Percentiles rank a stretch among this genome's conserved stretches.
Conservation (phyloP, 1,140 invertebrate genomes). For the Drosophila triauraria region DNA sequence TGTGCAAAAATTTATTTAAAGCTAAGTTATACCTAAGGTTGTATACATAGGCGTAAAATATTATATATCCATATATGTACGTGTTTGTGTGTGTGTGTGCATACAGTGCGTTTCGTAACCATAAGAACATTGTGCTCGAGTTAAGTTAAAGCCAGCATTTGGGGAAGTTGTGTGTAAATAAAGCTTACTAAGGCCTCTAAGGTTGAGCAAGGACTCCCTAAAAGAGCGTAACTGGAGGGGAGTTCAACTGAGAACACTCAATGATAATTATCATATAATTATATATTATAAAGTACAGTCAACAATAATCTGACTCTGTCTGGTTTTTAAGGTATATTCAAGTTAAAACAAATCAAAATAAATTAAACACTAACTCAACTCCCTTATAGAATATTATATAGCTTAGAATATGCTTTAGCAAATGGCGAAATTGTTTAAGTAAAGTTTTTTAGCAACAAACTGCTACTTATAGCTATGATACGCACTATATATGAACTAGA, state of each 20-base stretch:
- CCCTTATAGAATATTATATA: not conserved
- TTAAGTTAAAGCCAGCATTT: conserved; percentile 19
- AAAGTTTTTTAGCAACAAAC: conserved; percentile 12
- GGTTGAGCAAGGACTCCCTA: not conserved
- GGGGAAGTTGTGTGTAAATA: not conserved
- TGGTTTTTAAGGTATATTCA: not conserved
- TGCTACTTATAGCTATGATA: conserved; percentile 39
- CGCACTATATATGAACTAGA: conserved; percentile 29
- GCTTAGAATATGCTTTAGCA: not conserved
- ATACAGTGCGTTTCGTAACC: conserved; percentile 43
- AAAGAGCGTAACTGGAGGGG: not conserved
- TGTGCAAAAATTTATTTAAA: conserved; percentile 35
- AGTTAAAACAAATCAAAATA: not conserved
- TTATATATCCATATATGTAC: conserved; percentile 15
- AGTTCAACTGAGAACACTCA: not conserved
- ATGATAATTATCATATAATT: too few relatives aligned
- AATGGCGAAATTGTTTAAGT: conserved; percentile 1
- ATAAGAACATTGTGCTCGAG: conserved; percentile 24
- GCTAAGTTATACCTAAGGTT: conserved; percentile 30
- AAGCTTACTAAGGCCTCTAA: not conserved
- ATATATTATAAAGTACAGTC: too few relatives aligned
- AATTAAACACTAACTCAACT: not conserved
- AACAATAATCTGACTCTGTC: not conserved
- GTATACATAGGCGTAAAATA: conserved; percentile 23
- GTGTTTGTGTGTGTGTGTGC: conserved; percentile 10